phyloP scores from a whole-genome alignment of 2,797 vertebrate species.

The Gymnocypris eckloni region DNA sequence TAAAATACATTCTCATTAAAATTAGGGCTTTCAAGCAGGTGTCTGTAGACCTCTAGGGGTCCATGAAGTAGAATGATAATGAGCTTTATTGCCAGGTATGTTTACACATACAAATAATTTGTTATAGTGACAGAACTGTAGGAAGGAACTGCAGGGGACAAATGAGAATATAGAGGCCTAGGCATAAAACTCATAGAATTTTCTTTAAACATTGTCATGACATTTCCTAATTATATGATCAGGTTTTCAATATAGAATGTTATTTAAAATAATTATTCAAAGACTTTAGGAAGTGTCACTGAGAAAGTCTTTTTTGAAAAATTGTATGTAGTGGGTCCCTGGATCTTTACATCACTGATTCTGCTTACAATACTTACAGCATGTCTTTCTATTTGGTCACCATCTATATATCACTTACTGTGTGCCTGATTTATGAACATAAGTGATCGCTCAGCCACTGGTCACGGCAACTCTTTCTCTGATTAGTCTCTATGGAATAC shows the following conservation, averaged over 20 bases:
- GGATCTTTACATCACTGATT: not conserved
- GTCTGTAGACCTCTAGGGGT: slow-evolving; percentile 12
- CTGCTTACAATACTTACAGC: not conserved
- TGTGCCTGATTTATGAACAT: slow-evolving; percentile 38
- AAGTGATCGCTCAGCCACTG: slow-evolving; percentile 21
- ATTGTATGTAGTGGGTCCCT: not conserved
- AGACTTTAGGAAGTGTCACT: not conserved
- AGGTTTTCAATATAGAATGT: not conserved
- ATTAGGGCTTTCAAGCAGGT: not conserved
- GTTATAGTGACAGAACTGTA: too few relatives aligned
- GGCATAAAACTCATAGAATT: too few relatives aligned
- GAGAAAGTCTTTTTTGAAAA: not conserved
- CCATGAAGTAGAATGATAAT: too few relatives aligned
- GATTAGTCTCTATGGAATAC: slow-evolving; percentile 19
- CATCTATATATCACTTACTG: not conserved
- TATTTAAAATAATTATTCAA: not conserved
- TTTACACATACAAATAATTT: too few relatives aligned
- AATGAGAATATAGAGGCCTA: not conserved
- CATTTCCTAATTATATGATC: not conserved
- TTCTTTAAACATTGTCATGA: not conserved
- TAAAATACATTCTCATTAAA: not conserved
- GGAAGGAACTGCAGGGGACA: not conserved
- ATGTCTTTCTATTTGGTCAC: slow-evolving; percentile 1
- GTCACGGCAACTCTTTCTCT: not conserved
- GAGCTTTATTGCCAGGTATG: too few relatives aligned